Evolutionary conservation across 2,797 vertebrate genomes (phyloP).

Genomic region (Spinibarbus caldwelli): DNA sequence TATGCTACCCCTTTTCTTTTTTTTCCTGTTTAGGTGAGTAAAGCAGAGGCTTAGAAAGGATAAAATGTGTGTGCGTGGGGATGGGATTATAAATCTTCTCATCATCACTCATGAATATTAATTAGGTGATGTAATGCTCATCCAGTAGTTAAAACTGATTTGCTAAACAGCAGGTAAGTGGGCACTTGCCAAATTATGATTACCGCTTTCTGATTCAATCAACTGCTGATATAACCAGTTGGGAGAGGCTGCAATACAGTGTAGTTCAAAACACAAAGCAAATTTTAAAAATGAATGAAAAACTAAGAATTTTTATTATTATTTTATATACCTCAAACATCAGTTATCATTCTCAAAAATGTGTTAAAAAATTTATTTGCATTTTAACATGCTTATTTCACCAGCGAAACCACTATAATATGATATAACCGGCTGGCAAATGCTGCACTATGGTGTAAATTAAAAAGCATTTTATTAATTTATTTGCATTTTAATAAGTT

Average conservation of each 20-base stretch:
- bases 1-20: neutral
- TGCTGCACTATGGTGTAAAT: neutral
- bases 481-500: neutral
- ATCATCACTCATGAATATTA: constrained; percentile 16
- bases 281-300: neutral
- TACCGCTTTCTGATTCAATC: neutral
- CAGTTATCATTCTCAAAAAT: neutral
- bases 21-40: neutral
- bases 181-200: constrained; percentile 1
- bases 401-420: neutral
- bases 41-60: constrained; percentile 8
- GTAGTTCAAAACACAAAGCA: neutral
- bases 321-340: neutral
- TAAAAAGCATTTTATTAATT: neutral
- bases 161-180: neutral
- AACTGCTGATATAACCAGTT: neutral
- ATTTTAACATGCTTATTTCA: neutral
- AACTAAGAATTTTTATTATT: neutral
- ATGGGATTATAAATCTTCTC: neutral
- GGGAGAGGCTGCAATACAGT: too few species aligned
- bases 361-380: neutral
- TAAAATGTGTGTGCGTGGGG: neutral
- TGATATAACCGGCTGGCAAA: neutral
- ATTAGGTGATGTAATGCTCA: constrained; percentile 1
- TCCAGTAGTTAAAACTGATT: neutral